phyloP scores from a whole-genome alignment of 2,113 vertebrate genomes.

The Apteryx mantelli region DNA sequence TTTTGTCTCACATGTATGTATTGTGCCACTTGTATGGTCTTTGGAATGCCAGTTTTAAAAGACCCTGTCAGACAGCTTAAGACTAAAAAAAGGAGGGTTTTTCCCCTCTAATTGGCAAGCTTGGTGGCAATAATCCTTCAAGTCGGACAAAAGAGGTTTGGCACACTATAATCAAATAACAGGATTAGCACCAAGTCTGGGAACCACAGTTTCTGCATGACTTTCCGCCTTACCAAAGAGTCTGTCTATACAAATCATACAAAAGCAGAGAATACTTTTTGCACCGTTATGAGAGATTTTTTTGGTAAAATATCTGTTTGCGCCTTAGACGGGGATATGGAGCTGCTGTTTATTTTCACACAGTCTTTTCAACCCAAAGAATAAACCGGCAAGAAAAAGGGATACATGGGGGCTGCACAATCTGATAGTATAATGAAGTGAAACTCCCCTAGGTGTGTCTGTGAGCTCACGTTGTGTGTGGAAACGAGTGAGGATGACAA shows the following conservation, averaged over 20 bases:
- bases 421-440: not conserved
- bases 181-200: conserved; percentile 40
- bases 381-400: not conserved
- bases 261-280: not conserved
- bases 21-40: not conserved
- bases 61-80: not conserved
- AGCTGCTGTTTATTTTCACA: not conserved
- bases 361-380: not conserved
- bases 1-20: not conserved
- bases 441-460: accelerated
- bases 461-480: accelerated
- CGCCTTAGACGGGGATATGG: not conserved
- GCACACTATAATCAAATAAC: conserved; percentile 33
- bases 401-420: not conserved
- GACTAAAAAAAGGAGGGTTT: not conserved
- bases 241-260: not conserved
- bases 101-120: conserved; percentile 23
- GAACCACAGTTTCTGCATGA: not conserved
- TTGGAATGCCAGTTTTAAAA: conserved; percentile 6
- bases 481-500: not conserved
- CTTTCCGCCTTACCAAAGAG: conserved; percentile 19
- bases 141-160: conserved; percentile 43
- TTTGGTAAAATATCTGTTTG: not conserved
- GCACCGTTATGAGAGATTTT: not conserved
- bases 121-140: conserved; percentile 49